Base-by-base conservation (phyloP, 2,113 vertebrate genomes). In the Strix aluco region DNA sequence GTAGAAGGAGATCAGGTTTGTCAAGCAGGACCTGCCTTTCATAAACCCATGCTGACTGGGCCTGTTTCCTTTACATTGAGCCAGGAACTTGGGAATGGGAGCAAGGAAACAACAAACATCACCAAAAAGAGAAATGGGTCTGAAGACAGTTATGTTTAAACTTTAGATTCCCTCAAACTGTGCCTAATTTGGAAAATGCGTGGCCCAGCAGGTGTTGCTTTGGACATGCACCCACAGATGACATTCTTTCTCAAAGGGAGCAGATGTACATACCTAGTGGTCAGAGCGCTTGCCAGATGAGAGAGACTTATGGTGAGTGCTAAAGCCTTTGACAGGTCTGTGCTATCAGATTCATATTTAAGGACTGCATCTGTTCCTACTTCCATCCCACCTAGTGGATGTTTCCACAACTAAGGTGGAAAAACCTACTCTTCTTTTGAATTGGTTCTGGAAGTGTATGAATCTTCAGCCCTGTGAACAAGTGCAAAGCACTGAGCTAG, bases 171-270 rank as follows among this genome's bases (percentile, higher is more conserved):
- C 29, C 14, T 61, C 26, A 62, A 71, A 40, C 47, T 6, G 25
- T 47, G 40, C 47, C 34, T 62, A 14, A 46, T 54, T 85, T 46
- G 36, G 54, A 62, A 79, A 62, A 14, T n/a, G 10, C 47, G 62
- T 0, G 0, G 38, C 23, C 40, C 0, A 0, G 11, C 23, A 55
- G 40, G 22, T 29, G 40, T 47, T 71, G 63, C 49, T 63, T 62
- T 88, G 32, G n/a, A 47, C 40, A n/a, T 6, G 3, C 18, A 22
- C 14, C 18, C 18, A 16, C 40, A 71, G 19, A 20, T 29, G 49
- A 23, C 8, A 11, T 80, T 63, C 49, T 38, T 80, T 55, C 57
- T 18, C 29, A 11, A 63, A 47, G 49, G n/a, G 12, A 34, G 29
- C 18, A 47, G 40, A 20, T 20, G 14, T 34, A 63, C 8, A 3